Evolutionary conservation across 2,113 vertebrate genomes (phyloP), one percentile per base, ranked within the genome.

Genomic region (Callocephalon fimbriatum): DNA sequence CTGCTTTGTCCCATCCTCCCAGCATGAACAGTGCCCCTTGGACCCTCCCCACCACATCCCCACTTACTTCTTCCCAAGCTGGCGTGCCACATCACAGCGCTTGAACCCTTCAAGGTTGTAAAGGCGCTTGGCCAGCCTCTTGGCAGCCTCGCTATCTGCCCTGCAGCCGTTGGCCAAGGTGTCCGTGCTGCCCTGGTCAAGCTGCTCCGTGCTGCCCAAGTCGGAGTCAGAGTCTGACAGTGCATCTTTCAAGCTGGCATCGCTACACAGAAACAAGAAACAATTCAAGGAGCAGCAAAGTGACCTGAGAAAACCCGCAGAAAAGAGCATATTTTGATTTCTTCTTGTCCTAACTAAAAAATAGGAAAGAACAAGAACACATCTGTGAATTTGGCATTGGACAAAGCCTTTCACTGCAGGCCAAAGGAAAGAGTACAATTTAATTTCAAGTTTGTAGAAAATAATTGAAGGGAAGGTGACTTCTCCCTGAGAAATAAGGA

Each of bases 71-170:
- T 99, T 99, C 88, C 99, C 99, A 5, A 99, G 98, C 96, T 99
- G 99, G 29, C 99, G 98, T 45, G 99, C 99, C 78, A 99, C 99
- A 1, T 99, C 99, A 1, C 99, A 99, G 97, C 99, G 99, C 89
- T 99, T 99, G 98, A 99, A 99, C 74, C 99, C 99, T 93, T 99
- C 99, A 0, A 99, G 99, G 98, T 99, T 98, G 97, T 99, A 99
- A 62, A 99, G 99, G 40, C 99, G 98, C 87, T 99, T 99, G 86
- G 99, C 99, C 92, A 99, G 95, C 59, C 99, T 98, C 94, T 98
- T 99, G 76, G 99, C 99, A 31, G 99, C 99, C 67, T 99, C 99
- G 0, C 91, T 91, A 84, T 99, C 99, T 0, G 98, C 98, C 91
- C 98, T 98, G 98, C 99, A 99, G 91, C 99, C 99, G 0, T 99